Percentiles rank a stretch among this genome's conserved stretches.
These are phyloP conservation scores for Delia radicum DNA, from an alignment of 1,140 invertebrate genomes.

Conservation along the genomic window DNA sequence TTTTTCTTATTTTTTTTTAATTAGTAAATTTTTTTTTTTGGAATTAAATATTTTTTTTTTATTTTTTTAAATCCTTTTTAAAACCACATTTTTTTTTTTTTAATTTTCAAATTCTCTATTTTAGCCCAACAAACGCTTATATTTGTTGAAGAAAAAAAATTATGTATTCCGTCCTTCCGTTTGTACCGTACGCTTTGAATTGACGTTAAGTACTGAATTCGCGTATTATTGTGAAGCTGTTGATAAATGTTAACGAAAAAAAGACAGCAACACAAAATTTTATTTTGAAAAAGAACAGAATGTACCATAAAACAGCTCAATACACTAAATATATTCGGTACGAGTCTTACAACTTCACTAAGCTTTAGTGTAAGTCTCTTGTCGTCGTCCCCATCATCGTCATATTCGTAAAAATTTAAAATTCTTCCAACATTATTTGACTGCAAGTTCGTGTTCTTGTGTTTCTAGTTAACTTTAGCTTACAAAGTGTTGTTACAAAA, in stretches of 20 bases:
- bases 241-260: conserved; percentile 33
- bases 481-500: not conserved
- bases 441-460: not conserved
- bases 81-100: too few species aligned
- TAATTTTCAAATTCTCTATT: too few species aligned
- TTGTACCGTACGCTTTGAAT: conserved; percentile 28
- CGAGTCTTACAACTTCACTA: too few species aligned
- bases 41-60: not conserved
- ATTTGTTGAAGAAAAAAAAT: too few species aligned
- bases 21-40: not conserved
- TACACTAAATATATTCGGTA: too few species aligned
- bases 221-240: conserved; percentile 32
- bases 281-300: too few species aligned
- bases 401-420: too few species aligned
- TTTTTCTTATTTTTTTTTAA: too few species aligned
- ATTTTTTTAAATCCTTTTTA: not conserved
- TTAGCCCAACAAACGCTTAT: too few species aligned
- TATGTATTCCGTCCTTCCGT: conserved; percentile 20
- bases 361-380: not conserved
- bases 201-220: conserved; percentile 42
- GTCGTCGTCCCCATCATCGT: not conserved
- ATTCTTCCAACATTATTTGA: not conserved
- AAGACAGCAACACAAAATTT: conserved; percentile 2
- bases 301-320: too few species aligned
- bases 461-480: not conserved